A percentile compares a stretch with the other conserved stretches of the same genome.
Conservation (phyloP, 2,113 vertebrate genomes). For the Setophaga coronata region DNA sequence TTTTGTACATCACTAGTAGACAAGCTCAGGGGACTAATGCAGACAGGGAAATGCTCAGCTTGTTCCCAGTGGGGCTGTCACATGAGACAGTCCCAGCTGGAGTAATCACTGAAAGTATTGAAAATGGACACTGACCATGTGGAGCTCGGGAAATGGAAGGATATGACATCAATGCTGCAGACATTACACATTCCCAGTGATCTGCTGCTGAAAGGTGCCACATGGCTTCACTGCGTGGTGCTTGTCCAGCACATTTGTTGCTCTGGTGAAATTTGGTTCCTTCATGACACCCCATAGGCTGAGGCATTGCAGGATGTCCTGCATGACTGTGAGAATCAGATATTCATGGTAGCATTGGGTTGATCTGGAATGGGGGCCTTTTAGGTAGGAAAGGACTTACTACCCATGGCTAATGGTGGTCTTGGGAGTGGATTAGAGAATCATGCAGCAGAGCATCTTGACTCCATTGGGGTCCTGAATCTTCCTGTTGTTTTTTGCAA, state of each 20-base stretch:
- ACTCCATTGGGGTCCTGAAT: background rate
- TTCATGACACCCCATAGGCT: background rate
- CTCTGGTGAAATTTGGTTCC: background rate
- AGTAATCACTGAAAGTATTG: background rate
- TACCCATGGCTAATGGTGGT: background rate
- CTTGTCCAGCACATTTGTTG: background rate
- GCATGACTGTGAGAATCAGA: background rate
- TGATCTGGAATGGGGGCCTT: background rate
- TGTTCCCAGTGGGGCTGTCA: background rate
- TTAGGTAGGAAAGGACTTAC: background rate
- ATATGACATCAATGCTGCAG: background rate
- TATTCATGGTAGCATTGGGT: background rate
- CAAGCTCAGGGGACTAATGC: background rate
- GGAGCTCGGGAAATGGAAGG: background rate
- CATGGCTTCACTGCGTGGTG: background rate
- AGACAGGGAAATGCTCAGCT: background rate
- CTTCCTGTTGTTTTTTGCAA: background rate
- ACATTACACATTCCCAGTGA: background rate
- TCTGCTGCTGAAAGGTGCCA: background rate
- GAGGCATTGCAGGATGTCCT: background rate
- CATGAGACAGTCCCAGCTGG: background rate
- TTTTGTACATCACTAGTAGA: background rate
- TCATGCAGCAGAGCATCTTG: rapidly evolving
- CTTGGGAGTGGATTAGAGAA: background rate
- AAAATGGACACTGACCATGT: background rate